Evolutionary conservation across 2,797 vertebrate species (phyloP), one percentile per base, ranked within the genome.

Genomic region (Falco rusticolus): DNA sequence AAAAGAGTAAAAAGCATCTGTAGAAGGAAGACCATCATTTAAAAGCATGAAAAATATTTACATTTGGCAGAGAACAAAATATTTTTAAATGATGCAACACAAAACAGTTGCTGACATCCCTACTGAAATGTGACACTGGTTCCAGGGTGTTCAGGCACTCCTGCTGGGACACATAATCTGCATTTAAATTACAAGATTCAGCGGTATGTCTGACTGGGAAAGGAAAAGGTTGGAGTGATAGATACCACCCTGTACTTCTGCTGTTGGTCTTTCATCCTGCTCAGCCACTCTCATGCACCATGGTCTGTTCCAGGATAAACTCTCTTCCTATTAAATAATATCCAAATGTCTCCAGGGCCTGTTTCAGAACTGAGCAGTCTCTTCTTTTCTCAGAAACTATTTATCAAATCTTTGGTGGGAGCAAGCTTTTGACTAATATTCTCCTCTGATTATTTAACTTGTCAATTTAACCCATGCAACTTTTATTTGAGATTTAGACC

Each of bases 101-200:
- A 0, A 60, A 94, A 51, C 69, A 65, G 50, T 59, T 74, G 69
- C 48, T 70, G 90, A 89, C 84, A 83, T 69, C 77, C 59, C 31
- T 88, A 66, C 71, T 94, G 90, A 93, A 96, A 96, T 3, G 10
- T 89, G 79, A 93, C 79, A 57, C 89, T 39, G 59, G 51, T 86
- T 96, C 76, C 92, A 93, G 94, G 94, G 84, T 82, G 80, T 87
- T 94, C 85, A 81, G 90, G 93, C 51, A 50, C 87, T 96, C 87
- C 93, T 96, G 95, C 94, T 95, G 90, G 90, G 93, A 79, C 86
- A 92, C 59, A 94, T 95, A 93, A 95, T 96, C 95, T 96, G 92
- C 95, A 96, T 96, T 97, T 97, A 96, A 94, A 97, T 97, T 91
- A 90, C 93, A 96, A 95, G 93, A 76, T 84, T 76, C 89, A 93